A percentile compares a stretch with the other conserved stretches of the same genome.
Conservation (phyloP, 2,113 vertebrate species). For the Puffinus mauretanicus region DNA sequence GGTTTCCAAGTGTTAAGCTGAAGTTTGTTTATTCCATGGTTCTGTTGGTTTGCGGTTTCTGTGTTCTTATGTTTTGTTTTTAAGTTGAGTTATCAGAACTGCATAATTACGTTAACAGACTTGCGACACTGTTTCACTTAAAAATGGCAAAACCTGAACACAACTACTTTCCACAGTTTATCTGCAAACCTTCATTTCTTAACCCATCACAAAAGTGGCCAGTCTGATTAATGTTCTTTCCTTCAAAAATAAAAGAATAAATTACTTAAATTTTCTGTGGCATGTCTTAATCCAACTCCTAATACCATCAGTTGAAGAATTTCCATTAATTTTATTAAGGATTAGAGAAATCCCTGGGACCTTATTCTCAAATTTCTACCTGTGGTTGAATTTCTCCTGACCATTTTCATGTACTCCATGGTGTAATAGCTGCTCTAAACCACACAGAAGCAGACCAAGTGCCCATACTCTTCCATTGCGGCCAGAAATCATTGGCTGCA, state of each 20-base stretch:
- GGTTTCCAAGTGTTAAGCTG: neutral
- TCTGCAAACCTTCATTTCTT: neutral
- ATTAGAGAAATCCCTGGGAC: neutral
- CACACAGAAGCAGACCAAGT: neutral
- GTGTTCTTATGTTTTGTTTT: neutral
- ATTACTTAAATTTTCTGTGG: neutral
- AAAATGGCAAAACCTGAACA: neutral
- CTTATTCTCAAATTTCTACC: neutral
- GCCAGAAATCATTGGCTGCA: neutral
- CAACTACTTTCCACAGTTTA: neutral
- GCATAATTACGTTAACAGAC: neutral
- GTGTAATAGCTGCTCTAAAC: neutral
- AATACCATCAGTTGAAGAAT: neutral
- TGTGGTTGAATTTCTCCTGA: neutral
- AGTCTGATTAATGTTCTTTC: neutral
- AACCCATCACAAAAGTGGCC: neutral
- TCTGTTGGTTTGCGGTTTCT: neutral
- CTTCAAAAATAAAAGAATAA: neutral
- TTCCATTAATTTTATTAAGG: neutral
- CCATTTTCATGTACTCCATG: accelerated
- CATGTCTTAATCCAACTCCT: neutral
- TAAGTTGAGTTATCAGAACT: neutral
- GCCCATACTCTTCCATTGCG: neutral
- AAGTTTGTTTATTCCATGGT: neutral
- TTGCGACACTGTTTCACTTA: neutral